Percentiles rank a stretch among this genome's conserved stretches.
Conservation (phyloP, 2,888 invertebrate genomes). For the Capitulum mitella region DNA sequence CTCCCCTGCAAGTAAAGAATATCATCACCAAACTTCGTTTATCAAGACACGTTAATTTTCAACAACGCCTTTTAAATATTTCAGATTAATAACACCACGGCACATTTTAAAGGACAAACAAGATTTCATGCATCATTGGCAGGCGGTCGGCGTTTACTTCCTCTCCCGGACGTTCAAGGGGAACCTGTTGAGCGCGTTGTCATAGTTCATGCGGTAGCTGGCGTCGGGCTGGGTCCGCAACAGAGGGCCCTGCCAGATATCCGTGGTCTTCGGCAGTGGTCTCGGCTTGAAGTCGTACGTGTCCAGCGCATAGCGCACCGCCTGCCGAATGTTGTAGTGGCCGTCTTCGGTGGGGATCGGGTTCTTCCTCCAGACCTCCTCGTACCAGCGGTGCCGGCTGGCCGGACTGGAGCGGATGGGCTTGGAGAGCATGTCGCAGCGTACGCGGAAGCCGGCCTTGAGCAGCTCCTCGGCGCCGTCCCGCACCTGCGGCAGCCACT, state of each 20-base stretch:
- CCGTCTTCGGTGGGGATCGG: background rate
- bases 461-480: slow-evolving; percentile 17
- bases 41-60: too few species aligned
- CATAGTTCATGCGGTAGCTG: background rate
- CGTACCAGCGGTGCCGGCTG: slow-evolving; percentile 22
- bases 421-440: slow-evolving; percentile 8
- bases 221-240: slow-evolving; percentile 3
- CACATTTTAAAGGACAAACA: background rate
- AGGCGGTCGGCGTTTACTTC: background rate
- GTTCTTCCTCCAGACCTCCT: slow-evolving; percentile 14
- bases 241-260: background rate
- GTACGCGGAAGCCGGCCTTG: slow-evolving; percentile 12
- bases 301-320: background rate
- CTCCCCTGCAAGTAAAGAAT: too few species aligned
- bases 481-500: slow-evolving; percentile 9
- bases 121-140: too few species aligned
- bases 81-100: background rate
- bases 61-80: too few species aligned
- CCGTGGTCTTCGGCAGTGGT: background rate
- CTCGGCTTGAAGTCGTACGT: slow-evolving; percentile 13
- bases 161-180: background rate
- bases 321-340: slow-evolving; percentile 8
- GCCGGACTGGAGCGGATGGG: slow-evolving; percentile 14
- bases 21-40: too few species aligned
- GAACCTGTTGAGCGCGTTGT: background rate